Percentiles rank a stretch among this genome's conserved stretches.
These are phyloP conservation scores for Brachyptera putata DNA, from an alignment of 2,888 invertebrate genomes.

Conservation along the genomic window DNA sequence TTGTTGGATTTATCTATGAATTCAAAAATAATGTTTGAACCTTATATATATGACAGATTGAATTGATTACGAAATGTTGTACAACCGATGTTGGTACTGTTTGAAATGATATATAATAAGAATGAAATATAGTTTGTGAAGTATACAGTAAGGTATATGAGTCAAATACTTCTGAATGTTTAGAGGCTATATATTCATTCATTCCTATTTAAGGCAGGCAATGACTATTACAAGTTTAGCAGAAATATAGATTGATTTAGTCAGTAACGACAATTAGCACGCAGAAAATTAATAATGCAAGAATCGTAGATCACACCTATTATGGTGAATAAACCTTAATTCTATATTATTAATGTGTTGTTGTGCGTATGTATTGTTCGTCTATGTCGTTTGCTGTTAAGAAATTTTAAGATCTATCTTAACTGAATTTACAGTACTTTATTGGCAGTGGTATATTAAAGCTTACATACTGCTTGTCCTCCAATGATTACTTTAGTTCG, in stretches of 20 bases:
- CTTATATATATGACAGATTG: neutral
- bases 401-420: no score
- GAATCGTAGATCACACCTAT: no score
- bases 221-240: neutral
- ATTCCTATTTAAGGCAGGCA: neutral
- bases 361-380: no score
- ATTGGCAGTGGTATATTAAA: no score
- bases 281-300: neutral
- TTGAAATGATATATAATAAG: neutral
- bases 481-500: no score
- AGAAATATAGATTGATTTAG: neutral
- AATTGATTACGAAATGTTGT: neutral
- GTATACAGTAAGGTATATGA: neutral
- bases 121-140: neutral
- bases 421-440: no score
- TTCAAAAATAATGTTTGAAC: neutral
- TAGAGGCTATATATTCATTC: constrained; percentile 7
- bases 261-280: neutral
- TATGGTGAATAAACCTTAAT: no score
- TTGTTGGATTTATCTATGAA: neutral
- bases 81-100: neutral
- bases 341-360: no score
- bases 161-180: constrained; percentile 1
- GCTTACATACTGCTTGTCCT: no score
- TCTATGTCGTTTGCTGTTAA: no score